A percentile compares a stretch with the other conserved stretches of the same genome.
Conservation (phyloP, 64 coral and sea anemone species). For the Actinia equina region DNA sequence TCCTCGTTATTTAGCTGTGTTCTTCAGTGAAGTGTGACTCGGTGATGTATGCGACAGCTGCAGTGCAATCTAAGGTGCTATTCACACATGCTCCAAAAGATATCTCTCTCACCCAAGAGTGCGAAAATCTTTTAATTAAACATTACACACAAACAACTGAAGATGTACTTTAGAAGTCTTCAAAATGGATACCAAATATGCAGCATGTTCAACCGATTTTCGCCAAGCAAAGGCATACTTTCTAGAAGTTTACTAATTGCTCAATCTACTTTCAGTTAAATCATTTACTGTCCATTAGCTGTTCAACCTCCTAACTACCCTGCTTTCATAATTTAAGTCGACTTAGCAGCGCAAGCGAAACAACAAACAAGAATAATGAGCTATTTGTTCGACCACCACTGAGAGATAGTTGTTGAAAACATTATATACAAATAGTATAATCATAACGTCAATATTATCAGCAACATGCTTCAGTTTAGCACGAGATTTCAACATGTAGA, state of each 20-base stretch:
- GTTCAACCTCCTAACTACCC: not conserved
- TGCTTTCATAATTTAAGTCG: not conserved
- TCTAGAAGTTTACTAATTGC: not conserved
- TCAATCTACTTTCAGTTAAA: not conserved
- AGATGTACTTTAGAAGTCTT: not conserved
- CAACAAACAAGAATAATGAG: not conserved
- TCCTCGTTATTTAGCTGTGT: not conserved
- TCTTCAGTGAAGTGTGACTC: not conserved
- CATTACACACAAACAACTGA: slow-evolving; percentile 12
- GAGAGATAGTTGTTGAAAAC: not conserved
- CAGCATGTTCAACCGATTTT: not conserved
- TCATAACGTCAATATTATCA: not conserved
- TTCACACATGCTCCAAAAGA: not conserved
- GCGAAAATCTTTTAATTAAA: slow-evolving; percentile 4
- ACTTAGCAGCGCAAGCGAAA: not conserved
- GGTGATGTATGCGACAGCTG: not conserved
- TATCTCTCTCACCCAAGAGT: not conserved
- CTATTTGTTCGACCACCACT: not conserved
- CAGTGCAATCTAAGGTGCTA: not conserved
- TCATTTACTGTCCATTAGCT: not conserved
- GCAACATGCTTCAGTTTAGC: not conserved
- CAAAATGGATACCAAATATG: not conserved
- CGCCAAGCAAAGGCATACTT: not conserved
- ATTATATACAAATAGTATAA: not conserved
- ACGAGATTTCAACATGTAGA: not conserved